Base-by-base conservation (phyloP, 1,140 invertebrate species). In the Aleiodes sp. region DNA sequence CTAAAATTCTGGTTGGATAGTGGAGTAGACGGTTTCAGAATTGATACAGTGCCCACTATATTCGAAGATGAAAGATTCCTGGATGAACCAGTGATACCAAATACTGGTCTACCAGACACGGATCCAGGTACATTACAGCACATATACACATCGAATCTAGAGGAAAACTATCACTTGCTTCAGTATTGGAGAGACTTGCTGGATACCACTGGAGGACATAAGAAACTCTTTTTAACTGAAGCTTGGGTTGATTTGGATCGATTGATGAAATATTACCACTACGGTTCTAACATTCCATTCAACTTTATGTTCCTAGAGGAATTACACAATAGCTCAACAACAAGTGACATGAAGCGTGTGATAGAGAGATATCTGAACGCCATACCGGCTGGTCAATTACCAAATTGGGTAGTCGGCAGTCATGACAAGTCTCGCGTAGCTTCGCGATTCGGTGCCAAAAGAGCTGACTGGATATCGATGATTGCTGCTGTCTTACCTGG, bases 11-110 rank as follows among this genome's bases (percentile, higher is more conserved):
- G 92, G 92, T 70, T 93, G 0, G 84, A 91, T 7, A 84, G 86
- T 73, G 92, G 92, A 4, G 90, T 91, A 0, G 90, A 91, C 75
- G 93, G 93, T 0, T 94, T 94, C 76, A 84, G 92, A 57, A 85
- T 94, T 2, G 90, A 92, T 72, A 90, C 90, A 67, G 81, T 89
- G 2, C 82, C 84, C 24, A 80, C 82, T 60, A 61, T 89, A 41
- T 79, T 86, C 57, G 89, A 90, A 75, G 78, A 78, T 69, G 70
- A 39, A 41, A 77, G 75, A 31, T 81, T 84, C 3, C 21, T 62
- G 0, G 82, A 88, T 65, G 85, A 88, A 31, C 79, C 80, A 1
- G 28, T 1, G 4, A 72, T 75, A 3, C 70, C 75, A 2, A 73
- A 62, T 3, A 1, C 73, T 0, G 68, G 65, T 0, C 21, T 80